phyloP scores from a whole-genome alignment of 92 coral and sea anemone genomes.

The Diadumene lineata region DNA sequence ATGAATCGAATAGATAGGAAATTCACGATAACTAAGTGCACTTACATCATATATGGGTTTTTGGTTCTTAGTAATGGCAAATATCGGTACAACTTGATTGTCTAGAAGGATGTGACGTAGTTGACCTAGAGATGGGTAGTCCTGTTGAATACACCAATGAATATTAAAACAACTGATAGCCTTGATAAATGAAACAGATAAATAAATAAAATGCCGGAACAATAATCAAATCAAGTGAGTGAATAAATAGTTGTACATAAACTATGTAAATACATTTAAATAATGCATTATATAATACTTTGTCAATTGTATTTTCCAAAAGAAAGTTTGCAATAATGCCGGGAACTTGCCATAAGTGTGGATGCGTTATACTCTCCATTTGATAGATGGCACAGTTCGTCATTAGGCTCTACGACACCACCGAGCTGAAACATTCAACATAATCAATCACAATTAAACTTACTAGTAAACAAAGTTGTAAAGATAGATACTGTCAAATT shows the following conservation, averaged over 20 bases:
- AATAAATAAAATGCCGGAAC: too few species aligned
- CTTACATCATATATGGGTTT: slow-evolving; percentile 59
- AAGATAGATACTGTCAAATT: background rate
- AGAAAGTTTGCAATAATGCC: too few species aligned
- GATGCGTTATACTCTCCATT: slow-evolving; percentile 59
- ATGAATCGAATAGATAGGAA: slow-evolving; percentile 1
- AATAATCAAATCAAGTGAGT: too few species aligned
- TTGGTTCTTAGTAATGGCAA: slow-evolving; percentile 58
- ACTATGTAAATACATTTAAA: too few species aligned
- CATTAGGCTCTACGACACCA: slow-evolving; percentile 81
- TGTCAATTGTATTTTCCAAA: too few species aligned
- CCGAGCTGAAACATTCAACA: slow-evolving; percentile 60
- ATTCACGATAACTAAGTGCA: background rate
- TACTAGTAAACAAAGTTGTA: background rate
- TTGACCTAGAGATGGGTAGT: slow-evolving; percentile 72
- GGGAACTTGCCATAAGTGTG: slow-evolving; percentile 52
- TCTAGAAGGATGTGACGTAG: slow-evolving; percentile 63
- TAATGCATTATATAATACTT: too few species aligned
- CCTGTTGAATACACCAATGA: slow-evolving; percentile 40
- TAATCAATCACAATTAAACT: background rate
- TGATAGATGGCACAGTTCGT: slow-evolving; percentile 73
- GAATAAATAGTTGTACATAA: too few species aligned
- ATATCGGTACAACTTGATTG: slow-evolving; percentile 71
- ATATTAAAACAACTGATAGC: too few species aligned
- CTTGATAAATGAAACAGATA: too few species aligned